phyloP scores from a whole-genome alignment of 2,888 invertebrate species.

The Dione juno region DNA sequence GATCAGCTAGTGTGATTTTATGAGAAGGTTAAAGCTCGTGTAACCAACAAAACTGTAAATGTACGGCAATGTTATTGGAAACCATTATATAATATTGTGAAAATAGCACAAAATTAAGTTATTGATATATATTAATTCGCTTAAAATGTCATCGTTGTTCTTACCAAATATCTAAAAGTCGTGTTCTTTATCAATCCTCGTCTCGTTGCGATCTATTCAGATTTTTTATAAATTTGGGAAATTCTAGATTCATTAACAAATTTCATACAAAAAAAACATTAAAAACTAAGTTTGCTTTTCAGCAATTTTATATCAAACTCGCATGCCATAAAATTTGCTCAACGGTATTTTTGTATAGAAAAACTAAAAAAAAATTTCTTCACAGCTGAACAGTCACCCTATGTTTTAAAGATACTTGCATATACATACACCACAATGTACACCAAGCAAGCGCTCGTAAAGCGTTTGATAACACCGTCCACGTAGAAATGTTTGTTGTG shows the following conservation, averaged over 20 bases:
- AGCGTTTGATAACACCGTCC: constrained; percentile 16
- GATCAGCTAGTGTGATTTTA: constrained; percentile 33
- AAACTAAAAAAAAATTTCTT: neutral
- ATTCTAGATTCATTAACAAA: too few species aligned
- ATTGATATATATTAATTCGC: too few species aligned
- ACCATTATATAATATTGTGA: too few species aligned
- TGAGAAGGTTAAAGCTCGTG: constrained; percentile 28
- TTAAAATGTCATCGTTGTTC: too few species aligned
- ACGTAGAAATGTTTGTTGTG: constrained; percentile 20
- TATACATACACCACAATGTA: neutral
- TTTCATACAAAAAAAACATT: too few species aligned
- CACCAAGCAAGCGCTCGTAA: constrained; percentile 6
- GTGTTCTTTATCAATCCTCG: too few species aligned
- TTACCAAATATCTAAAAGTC: too few species aligned
- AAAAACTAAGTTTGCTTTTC: too few species aligned
- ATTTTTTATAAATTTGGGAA: too few species aligned
- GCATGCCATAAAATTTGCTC: neutral
- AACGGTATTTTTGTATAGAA: neutral
- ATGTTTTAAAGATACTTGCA: constrained; percentile 1
- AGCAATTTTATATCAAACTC: too few species aligned
- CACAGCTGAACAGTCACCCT: constrained; percentile 21
- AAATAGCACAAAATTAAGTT: too few species aligned
- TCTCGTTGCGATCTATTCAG: too few species aligned
- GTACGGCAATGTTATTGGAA: neutral
- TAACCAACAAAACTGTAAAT: constrained; percentile 27